Conservation (phyloP, 2,888 invertebrate genomes). For the Diogma glabrata region DNA sequence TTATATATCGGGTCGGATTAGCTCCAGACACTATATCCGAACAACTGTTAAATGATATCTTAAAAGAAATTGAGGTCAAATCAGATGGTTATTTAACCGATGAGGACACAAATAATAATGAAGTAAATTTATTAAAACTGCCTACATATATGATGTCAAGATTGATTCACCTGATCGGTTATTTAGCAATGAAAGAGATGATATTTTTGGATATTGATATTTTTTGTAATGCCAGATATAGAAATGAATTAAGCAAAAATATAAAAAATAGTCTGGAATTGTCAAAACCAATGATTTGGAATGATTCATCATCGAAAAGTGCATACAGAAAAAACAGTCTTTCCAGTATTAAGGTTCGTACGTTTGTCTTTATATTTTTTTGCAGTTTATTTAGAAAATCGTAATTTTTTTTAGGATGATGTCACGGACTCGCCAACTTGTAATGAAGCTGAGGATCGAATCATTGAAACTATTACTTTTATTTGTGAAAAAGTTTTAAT, state of each 20-base stretch:
- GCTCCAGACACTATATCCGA: conserved; percentile 42
- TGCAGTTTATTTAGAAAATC: no score
- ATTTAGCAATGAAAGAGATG: conserved; percentile 66
- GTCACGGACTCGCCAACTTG: no score
- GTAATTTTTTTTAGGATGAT: no score
- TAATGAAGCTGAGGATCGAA: conserved; percentile 77
- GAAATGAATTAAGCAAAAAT: conserved; percentile 23
- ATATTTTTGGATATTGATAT: conserved; percentile 71
- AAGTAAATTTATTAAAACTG: conserved; percentile 17
- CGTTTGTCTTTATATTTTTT: no score
- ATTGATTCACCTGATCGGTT: conserved; percentile 55
- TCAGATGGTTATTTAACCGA: conserved; percentile 28
- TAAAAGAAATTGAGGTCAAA: conserved; percentile 36
- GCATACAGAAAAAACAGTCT: no score
- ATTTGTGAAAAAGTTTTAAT: conserved; percentile 52
- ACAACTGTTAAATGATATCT: conserved; percentile 40
- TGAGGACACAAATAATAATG: conserved; percentile 10
- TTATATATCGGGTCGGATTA: conserved; percentile 45
- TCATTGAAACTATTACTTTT: conserved; percentile 68
- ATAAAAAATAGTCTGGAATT: no score
- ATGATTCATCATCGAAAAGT: no score
- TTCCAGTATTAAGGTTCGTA: no score
- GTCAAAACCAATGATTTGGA: no score
- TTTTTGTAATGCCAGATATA: conserved; percentile 64
- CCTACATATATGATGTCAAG: conserved; percentile 38